Evolutionary conservation across 2,888 invertebrate genomes (phyloP).

Genomic region (Apamea anceps): DNA sequence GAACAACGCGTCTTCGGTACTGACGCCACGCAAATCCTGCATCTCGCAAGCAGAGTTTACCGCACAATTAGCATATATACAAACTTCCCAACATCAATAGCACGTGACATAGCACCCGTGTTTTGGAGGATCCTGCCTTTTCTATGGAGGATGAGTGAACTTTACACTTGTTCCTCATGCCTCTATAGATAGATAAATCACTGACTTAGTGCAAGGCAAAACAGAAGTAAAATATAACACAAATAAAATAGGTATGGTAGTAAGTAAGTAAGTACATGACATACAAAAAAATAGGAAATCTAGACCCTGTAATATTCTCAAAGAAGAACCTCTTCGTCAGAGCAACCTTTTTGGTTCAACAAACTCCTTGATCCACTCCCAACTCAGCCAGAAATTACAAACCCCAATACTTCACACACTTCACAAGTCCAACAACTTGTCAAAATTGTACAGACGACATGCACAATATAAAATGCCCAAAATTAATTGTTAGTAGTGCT

Average conservation of each 20-base stretch:
- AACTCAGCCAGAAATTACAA: constrained; percentile 23
- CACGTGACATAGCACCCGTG: too few relatives aligned
- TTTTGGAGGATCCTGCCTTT: too few relatives aligned
- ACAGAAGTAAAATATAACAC: background rate
- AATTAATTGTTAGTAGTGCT: constrained; percentile 69
- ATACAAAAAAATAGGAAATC: background rate
- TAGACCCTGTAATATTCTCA: background rate
- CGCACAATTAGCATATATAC: too few relatives aligned
- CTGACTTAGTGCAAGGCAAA: background rate
- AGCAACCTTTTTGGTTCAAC: background rate
- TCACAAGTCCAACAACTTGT: constrained; percentile 40
- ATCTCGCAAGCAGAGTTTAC: too few relatives aligned
- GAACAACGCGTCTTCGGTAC: too few relatives aligned
- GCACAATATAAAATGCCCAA: constrained; percentile 64
- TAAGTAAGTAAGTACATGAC: background rate
- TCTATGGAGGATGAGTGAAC: too few relatives aligned
- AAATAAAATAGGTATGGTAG: background rate
- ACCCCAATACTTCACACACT: constrained; percentile 17
- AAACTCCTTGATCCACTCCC: constrained; percentile 16
- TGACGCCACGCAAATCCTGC: too few relatives aligned
- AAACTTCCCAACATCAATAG: too few relatives aligned
- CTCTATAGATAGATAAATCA: background rate
- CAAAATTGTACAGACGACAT: constrained; percentile 57
- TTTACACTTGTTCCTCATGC: too few relatives aligned
- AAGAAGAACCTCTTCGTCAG: background rate